Evolutionary conservation across 2,888 invertebrate species (phyloP), one percentile per base, ranked within the genome.

Genomic region (Cantharis nigra): DNA sequence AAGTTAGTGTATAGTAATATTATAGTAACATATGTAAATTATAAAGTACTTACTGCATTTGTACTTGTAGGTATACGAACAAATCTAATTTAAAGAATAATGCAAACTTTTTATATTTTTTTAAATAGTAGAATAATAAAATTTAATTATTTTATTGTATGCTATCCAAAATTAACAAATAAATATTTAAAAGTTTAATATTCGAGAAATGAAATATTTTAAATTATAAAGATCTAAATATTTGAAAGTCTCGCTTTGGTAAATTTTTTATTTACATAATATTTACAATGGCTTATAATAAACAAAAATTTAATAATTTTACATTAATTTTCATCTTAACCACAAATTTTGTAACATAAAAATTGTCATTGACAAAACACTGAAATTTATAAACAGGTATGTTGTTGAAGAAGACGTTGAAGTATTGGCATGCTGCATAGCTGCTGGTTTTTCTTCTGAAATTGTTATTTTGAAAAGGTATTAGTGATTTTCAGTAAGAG

Each of bases 391-490:
- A 69, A 76, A 72, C 23, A 72, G 20, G 62, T 69, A 75, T 23
- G 75, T 33, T 30, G 69, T 75, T 13, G 85, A 83, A 18, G 85
- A 83, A 28, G 86, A 83, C 67, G 86, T 85, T 69, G 85, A 84
- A 63, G 88, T 92, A 87, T 93, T 93, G 65, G 93, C 93, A 82
- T 93, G 93, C 83, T 94, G 93, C 93, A 94, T 93, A 0, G 94
- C 94, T 26, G 93, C 93, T 79, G 93, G 93, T 63, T 93, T 93
- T 86, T 94, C 93, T 87, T 93, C 93, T 94, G 90, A 76, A 89
- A 89, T 78, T 80, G 80, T 81, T 13, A 62, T 16, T 7, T 33
- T 2, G 62, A 16, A n/a, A 11, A 3, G 28, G 20, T 11, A 20
- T 63, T 26, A 23, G 26, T 2, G 9, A 63, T 1, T 23, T 64